Percentiles rank a stretch among this genome's conserved stretches.
phyloP scores from a whole-genome alignment of 2,888 invertebrate genomes.

The Mimas tiliae region DNA sequence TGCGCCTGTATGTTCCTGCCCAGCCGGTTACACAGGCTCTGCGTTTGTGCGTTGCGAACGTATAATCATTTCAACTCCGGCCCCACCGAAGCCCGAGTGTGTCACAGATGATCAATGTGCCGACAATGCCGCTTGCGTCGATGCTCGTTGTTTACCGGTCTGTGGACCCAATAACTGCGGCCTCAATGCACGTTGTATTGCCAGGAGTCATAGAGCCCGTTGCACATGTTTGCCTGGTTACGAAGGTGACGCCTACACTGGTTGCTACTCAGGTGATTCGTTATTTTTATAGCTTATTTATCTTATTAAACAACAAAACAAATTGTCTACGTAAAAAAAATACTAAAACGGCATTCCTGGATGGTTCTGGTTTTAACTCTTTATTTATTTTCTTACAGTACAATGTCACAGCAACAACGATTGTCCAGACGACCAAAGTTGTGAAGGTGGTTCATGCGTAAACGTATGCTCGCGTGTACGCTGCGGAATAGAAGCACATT shows the following conservation, averaged over 20 bases:
- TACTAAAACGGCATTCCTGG: neutral
- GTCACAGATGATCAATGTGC: constrained; percentile 90
- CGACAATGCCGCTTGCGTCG: constrained; percentile 92
- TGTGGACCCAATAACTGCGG: constrained; percentile 91
- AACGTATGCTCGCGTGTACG: constrained; percentile 92
- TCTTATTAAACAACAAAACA: neutral
- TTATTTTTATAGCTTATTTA: neutral
- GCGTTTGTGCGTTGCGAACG: constrained; percentile 89
- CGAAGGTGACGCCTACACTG: constrained; percentile 92
- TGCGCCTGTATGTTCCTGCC: constrained; percentile 93
- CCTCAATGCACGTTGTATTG: constrained; percentile 90
- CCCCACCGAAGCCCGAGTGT: constrained; percentile 90
- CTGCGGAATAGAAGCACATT: constrained; percentile 92
- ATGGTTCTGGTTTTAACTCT: neutral
- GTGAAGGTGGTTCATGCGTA: constrained; percentile 91
- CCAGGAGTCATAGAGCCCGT: constrained; percentile 91
- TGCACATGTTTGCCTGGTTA: constrained; percentile 93
- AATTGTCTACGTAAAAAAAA: neutral
- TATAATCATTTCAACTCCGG: constrained; percentile 53
- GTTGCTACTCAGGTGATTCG: constrained; percentile 88
- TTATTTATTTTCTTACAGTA: constrained; percentile 74
- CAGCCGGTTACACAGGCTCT: constrained; percentile 90
- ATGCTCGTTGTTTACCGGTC: constrained; percentile 89
- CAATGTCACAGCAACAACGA: constrained; percentile 94
- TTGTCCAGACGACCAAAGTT: constrained; percentile 92